phyloP scores from a whole-genome alignment of 2,888 invertebrate genomes.

The Arctia plantaginis region DNA sequence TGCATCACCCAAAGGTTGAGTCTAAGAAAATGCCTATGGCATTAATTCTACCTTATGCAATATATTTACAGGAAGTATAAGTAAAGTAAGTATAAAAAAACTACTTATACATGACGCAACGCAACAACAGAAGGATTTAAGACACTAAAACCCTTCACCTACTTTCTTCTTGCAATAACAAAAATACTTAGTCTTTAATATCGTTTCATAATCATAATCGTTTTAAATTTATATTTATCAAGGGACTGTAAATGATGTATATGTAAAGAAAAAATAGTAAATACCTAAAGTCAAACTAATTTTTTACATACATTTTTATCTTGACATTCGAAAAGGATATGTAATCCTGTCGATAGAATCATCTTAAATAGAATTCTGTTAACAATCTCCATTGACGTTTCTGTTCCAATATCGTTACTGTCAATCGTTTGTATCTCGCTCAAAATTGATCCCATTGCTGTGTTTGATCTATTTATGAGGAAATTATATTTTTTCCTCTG shows the following conservation, averaged over 20 bases:
- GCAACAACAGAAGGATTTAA: too few relatives aligned
- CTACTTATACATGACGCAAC: too few relatives aligned
- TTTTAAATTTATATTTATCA: not conserved
- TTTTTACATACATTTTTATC: constrained; percentile 22
- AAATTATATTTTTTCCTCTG: constrained; percentile 17
- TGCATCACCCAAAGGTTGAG: too few relatives aligned
- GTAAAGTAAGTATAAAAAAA: too few relatives aligned
- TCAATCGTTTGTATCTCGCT: constrained; percentile 41
- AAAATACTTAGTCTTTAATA: too few relatives aligned
- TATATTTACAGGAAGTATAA: too few relatives aligned
- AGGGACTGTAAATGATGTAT: not conserved
- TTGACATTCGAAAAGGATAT: constrained; percentile 25
- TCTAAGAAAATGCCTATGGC: too few relatives aligned
- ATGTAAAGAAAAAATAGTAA: not conserved
- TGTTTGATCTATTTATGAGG: constrained; percentile 35
- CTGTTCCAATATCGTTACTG: constrained; percentile 48
- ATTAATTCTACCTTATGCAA: too few relatives aligned
- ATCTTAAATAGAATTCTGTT: constrained; percentile 38
- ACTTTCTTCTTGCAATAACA: too few relatives aligned
- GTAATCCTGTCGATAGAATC: constrained; percentile 28
- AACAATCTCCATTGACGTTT: constrained; percentile 44
- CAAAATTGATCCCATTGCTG: constrained; percentile 22
- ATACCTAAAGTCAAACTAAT: not conserved
- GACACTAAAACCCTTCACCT: too few relatives aligned
- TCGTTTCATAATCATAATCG: not conserved